Percentiles rank a stretch among this genome's conserved stretches.
Evolutionary conservation across 2,888 invertebrate species (phyloP).

Genomic region (Caenorhabditis becei): DNA sequence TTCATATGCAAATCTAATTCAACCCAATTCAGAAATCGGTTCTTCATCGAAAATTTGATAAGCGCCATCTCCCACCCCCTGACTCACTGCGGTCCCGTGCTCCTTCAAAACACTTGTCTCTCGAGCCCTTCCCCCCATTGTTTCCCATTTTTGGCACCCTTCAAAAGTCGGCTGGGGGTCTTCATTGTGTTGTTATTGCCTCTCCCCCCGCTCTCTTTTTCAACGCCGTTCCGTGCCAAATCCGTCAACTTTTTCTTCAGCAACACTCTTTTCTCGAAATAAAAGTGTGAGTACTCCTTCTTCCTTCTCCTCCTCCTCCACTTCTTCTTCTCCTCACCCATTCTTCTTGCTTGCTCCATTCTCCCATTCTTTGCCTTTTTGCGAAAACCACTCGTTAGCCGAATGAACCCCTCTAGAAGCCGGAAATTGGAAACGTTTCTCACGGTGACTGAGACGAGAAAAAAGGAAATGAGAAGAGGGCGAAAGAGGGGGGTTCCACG

Average conservation of each 20-base stretch:
- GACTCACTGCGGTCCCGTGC: no score
- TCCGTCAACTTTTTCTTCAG: conserved; percentile 19
- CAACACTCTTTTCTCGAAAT: conserved; percentile 13
- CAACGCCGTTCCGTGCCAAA: conserved; percentile 5
- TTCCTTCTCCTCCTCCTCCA: conserved; percentile 7
- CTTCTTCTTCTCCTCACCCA: conserved; percentile 3
- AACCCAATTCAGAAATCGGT: no score
- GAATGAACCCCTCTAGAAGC: conserved; percentile 12
- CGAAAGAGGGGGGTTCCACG: conserved; percentile 37
- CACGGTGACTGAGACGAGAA: conserved; percentile 22
- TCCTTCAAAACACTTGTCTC: conserved; percentile 13
- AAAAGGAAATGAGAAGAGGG: conserved; percentile 4
- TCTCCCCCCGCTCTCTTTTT: not conserved
- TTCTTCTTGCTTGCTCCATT: not conserved
- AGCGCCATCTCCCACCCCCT: no score
- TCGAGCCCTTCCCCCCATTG: conserved; percentile 4
- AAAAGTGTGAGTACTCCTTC: conserved; percentile 31
- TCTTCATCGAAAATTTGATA: no score
- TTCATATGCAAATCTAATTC: no score
- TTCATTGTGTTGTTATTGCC: conserved; percentile 43
- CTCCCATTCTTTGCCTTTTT: not conserved
- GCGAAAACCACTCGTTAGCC: not conserved
- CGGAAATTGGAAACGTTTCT: conserved; percentile 58
- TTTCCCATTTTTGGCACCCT: not conserved
- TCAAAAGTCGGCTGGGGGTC: conserved; percentile 48